phyloP scores from a whole-genome alignment of 1,140 invertebrate species.

The Lasaia peninsularis region DNA sequence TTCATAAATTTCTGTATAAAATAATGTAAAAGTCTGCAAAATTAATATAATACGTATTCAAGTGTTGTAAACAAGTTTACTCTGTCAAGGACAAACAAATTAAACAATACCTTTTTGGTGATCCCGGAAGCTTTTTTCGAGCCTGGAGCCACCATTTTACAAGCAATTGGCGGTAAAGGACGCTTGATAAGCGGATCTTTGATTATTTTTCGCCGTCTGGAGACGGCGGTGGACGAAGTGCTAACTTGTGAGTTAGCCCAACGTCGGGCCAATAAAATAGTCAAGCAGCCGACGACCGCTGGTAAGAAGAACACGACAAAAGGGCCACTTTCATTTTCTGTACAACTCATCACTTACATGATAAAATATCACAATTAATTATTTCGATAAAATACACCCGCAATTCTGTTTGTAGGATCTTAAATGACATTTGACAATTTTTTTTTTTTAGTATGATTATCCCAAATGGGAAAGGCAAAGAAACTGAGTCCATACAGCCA shows the following conservation, averaged over 20 bases:
- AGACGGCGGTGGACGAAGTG: constrained; percentile 68
- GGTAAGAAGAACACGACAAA: constrained; percentile 76
- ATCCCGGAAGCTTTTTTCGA: constrained; percentile 47
- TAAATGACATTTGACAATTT: not conserved
- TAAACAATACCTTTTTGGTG: constrained; percentile 47
- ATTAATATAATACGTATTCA: not conserved
- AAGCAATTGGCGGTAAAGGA: constrained; percentile 51
- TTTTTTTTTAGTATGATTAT: too few relatives aligned
- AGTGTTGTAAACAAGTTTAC: not conserved
- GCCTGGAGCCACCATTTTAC: constrained; percentile 61
- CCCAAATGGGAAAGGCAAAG: too few relatives aligned
- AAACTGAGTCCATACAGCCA: too few relatives aligned
- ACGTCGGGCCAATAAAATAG: constrained; percentile 68
- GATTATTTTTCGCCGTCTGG: constrained; percentile 69
- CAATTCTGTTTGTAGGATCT: not conserved
- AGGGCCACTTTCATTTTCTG: constrained; percentile 75
- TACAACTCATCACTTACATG: constrained; percentile 78
- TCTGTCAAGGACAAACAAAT: not conserved
- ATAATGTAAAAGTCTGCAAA: not conserved
- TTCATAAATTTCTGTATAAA: not conserved
- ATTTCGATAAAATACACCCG: constrained; percentile 35
- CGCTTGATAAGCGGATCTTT: constrained; percentile 71
- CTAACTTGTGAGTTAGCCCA: constrained; percentile 68
- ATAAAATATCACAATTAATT: constrained; percentile 57
- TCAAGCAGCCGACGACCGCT: constrained; percentile 71